A percentile compares a stretch with the other conserved stretches of the same genome.
Evolutionary conservation across 2,888 invertebrate species (phyloP).

Genomic region (Scelioninae gen. 2): DNA sequence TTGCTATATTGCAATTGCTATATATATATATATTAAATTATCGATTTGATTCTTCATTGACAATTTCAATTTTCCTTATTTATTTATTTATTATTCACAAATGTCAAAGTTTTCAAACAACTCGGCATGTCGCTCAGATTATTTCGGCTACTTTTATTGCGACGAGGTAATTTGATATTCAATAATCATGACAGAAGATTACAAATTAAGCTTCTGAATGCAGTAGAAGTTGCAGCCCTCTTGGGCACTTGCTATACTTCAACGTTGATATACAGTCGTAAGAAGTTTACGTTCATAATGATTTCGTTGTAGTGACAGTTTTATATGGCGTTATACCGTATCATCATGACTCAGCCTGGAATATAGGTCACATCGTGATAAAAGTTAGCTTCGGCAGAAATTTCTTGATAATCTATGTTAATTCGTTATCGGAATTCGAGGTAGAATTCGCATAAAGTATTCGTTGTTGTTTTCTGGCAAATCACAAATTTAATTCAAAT

Average conservation of each 20-base stretch:
- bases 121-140: too few species aligned
- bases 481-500: neutral
- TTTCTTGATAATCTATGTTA: neutral
- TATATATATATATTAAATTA: too few species aligned
- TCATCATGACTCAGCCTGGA: slow-evolving; percentile 17
- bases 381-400: neutral
- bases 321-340: slow-evolving; percentile 31
- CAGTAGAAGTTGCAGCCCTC: slow-evolving; percentile 53
- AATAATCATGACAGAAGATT: slow-evolving; percentile 50
- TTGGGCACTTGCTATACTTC: slow-evolving; percentile 43
- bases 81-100: too few species aligned
- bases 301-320: slow-evolving; percentile 53
- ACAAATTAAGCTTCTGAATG: slow-evolving; percentile 50
- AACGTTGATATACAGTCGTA: slow-evolving; percentile 47
- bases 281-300: slow-evolving; percentile 55
- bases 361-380: slow-evolving; percentile 16
- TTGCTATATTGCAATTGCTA: too few species aligned
- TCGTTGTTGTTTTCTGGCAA: neutral
- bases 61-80: too few species aligned
- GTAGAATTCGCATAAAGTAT: neutral
- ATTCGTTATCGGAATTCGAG: neutral
- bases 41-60: too few species aligned
- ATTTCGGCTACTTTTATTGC: slow-evolving; percentile 31
- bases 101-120: too few species aligned
- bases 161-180: slow-evolving; percentile 54